Base-by-base conservation (phyloP, 2,797 vertebrate species). In the Neostethus bicornis region DNA sequence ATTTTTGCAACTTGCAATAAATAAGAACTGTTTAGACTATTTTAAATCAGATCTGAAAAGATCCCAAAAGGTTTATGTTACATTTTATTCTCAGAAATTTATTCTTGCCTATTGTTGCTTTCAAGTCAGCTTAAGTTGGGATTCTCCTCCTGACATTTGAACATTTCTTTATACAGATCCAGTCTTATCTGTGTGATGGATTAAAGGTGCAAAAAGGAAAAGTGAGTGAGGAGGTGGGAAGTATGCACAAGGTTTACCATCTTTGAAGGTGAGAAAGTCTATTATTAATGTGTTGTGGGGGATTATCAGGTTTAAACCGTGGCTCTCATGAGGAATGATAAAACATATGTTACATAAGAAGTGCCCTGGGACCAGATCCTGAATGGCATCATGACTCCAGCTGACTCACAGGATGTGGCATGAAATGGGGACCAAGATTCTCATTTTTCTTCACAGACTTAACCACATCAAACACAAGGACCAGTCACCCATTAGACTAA, bases 191-290 rank as follows among this genome's bases (percentile, higher is more conserved):
- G 34, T 20, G 19, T 25, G 51, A 71, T 35, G 64, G 66, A 56
- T 61, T 61, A 28, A 71, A 52, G 61, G 57, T 57, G 47, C n/a
- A 52, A 59, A 56, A 51, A 51, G 7, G 19, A 29, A 6, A 44
- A 37, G 7, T 12, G 31, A 16, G 24, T 3, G 60, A 54, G 13
- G 46, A n/a, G 23, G 42, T 5, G 13, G 51, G 31, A 43, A 45
- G 37, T 56, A 35, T 48, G 23, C 2, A 3, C 51, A 31, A 55
- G 28, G 13, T 64, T 47, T 53, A 46, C 56, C 54, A 60, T 65
- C 45, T 52, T 52, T 43, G 60, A 63, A 85, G 70, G 77, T 74
- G 75, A 74, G 49, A 57, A 70, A 61, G 51, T 68, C 65, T 55
- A 50, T 81, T 55, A 50, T 81, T 63, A 53, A 59, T 28, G 31